Evolutionary conservation across 2,888 invertebrate species (phyloP).

Genomic region (Microctonus brassicae): DNA sequence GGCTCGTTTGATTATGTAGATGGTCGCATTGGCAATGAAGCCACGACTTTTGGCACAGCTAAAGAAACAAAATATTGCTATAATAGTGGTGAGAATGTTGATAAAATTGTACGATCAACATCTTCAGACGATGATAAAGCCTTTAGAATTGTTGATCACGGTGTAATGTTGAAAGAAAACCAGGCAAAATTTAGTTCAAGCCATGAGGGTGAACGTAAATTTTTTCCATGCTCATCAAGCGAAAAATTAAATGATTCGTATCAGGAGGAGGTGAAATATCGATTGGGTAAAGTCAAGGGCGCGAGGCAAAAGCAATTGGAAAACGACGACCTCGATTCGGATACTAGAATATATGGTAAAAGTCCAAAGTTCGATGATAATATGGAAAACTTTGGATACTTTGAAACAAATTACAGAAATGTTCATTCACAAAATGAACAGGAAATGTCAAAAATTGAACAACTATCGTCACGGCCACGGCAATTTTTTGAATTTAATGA

Average conservation of each 20-base stretch:
- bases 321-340: constrained; percentile 62
- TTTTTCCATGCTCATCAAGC: constrained; percentile 55
- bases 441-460: constrained; percentile 27
- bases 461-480: constrained; percentile 39
- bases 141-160: constrained; percentile 50
- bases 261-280: constrained; percentile 47
- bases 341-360: constrained; percentile 64
- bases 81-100: constrained; percentile 38
- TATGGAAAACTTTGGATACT: constrained; percentile 48
- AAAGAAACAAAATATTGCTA: constrained; percentile 47
- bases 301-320: constrained; percentile 63
- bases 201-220: constrained; percentile 61
- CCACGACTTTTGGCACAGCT: constrained; percentile 41
- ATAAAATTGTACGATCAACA: constrained; percentile 51
- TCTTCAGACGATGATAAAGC: constrained; percentile 59
- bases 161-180: constrained; percentile 35
- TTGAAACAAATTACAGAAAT: constrained; percentile 43
- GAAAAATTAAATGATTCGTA: constrained; percentile 58
- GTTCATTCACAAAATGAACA: constrained; percentile 41
- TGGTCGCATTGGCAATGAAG: constrained; percentile 52
- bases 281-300: constrained; percentile 57
- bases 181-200: constrained; percentile 59
- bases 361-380: constrained; percentile 67
- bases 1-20: constrained; percentile 62
- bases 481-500: constrained; percentile 52